Percentiles rank a stretch among this genome's conserved stretches.
phyloP scores from a whole-genome alignment of 2,888 invertebrate genomes.

The Patella ulyssiponensis region DNA sequence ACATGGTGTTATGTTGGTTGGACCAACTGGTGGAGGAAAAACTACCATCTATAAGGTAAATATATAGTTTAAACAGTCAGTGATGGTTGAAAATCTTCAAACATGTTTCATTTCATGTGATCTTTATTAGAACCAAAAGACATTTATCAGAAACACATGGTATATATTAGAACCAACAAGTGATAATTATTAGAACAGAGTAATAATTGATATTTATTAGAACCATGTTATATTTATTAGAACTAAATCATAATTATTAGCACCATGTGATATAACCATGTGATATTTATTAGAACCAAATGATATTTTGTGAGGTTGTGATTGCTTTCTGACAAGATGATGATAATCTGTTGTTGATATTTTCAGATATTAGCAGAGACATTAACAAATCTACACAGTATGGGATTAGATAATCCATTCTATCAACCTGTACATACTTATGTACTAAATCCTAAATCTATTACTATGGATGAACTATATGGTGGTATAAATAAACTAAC shows the following conservation, averaged over 20 bases:
- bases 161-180: background rate
- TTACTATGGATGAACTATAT: constrained; percentile 89
- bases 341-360: constrained; percentile 3
- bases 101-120: background rate
- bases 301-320: background rate
- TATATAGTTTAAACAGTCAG: constrained; percentile 6
- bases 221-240: too few species aligned
- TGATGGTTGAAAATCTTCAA: background rate
- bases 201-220: too few species aligned
- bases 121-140: background rate
- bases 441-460: constrained; percentile 89
- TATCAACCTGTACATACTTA: constrained; percentile 84
- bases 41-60: constrained; percentile 82
- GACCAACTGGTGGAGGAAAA: constrained; percentile 91
- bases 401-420: constrained; percentile 73
- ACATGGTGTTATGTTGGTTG: constrained; percentile 93
- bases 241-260: too few species aligned
- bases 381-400: constrained; percentile 78
- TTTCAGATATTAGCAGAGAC: constrained; percentile 81
- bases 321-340: background rate
- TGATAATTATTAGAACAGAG: too few species aligned
- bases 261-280: too few species aligned
- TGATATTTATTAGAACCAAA: too few species aligned
- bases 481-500: constrained; percentile 88
- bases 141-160: background rate